Percentiles rank a stretch among this genome's conserved stretches.
Evolutionary conservation across 2,113 vertebrate species (phyloP).

Genomic region (Sciurus niger): DNA sequence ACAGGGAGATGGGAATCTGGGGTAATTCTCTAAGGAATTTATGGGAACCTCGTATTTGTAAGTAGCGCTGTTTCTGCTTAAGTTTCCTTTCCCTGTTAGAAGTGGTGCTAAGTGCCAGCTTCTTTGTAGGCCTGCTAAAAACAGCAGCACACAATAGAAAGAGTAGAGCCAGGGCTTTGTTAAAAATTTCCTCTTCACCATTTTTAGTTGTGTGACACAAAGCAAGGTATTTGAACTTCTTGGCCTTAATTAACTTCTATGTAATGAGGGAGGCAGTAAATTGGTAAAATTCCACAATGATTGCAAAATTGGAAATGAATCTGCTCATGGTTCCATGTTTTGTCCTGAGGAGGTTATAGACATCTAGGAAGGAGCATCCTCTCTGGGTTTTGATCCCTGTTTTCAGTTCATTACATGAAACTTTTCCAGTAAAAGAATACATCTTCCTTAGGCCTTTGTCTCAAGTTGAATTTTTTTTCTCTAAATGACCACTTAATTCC

Average conservation of each 20-base stretch:
- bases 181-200: background rate
- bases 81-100: background rate
- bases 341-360: background rate
- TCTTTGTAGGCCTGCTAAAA: background rate
- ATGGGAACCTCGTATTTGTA: background rate
- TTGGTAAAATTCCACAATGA: background rate
- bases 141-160: background rate
- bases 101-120: background rate
- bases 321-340: background rate
- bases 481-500: conserved; percentile 70
- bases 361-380: background rate
- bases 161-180: background rate
- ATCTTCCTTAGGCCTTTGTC: background rate
- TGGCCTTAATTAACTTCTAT: background rate
- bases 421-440: background rate
- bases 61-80: background rate
- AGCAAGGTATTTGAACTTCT: background rate
- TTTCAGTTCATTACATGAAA: conserved; percentile 14
- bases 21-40: conserved; percentile 10
- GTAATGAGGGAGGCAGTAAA: background rate
- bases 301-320: background rate
- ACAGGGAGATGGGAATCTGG: background rate
- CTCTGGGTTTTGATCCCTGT: background rate
- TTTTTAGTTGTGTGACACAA: conserved; percentile 3
- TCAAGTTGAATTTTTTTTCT: background rate